Evolutionary conservation across 2,113 vertebrate species (phyloP).

Genomic region (Pedionomus torquatus): DNA sequence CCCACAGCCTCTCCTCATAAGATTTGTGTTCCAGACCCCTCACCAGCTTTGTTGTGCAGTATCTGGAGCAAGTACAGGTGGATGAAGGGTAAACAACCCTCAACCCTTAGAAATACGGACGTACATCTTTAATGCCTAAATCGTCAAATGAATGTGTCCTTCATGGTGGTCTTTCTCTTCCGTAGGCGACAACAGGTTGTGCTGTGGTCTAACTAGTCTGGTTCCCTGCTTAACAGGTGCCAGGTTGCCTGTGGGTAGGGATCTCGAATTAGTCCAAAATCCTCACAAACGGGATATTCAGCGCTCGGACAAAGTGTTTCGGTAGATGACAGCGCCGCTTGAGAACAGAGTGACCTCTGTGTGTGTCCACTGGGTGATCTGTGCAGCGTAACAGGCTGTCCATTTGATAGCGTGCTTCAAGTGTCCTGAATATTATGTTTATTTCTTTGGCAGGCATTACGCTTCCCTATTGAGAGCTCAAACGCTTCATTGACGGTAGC

Average conservation of each 20-base stretch:
- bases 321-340: neutral
- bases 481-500: neutral
- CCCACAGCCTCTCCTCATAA: no score
- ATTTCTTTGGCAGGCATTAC: slow-evolving; percentile 24
- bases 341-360: slow-evolving; percentile 33
- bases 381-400: neutral
- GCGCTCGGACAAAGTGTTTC: neutral
- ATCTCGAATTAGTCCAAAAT: neutral
- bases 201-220: neutral
- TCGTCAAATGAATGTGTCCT: neutral
- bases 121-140: neutral
- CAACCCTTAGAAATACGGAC: neutral
- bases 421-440: slow-evolving; percentile 21
- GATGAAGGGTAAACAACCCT: neutral
- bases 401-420: slow-evolving; percentile 13
- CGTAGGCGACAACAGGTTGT: neutral
- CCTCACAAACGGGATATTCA: slow-evolving; percentile 6
- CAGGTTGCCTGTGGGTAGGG: neutral
- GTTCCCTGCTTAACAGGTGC: neutral
- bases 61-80: neutral
- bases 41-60: no score
- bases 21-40: no score
- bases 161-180: neutral
- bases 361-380: neutral
- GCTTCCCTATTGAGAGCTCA: neutral